These are phyloP conservation scores for Tribolium freemani DNA, from an alignment of 2,888 invertebrate genomes.

Conservation along the genomic window DNA sequence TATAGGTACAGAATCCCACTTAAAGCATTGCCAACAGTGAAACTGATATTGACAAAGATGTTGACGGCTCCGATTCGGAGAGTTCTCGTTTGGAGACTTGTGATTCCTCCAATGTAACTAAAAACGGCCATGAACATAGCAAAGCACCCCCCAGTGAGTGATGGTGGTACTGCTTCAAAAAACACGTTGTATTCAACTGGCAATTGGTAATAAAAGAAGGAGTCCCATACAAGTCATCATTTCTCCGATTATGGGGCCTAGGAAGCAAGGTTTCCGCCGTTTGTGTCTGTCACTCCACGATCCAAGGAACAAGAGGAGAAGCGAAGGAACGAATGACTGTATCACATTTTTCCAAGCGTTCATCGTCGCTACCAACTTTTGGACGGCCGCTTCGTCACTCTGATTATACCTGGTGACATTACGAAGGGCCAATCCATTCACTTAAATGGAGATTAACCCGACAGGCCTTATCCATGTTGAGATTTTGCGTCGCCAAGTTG, in stretches of 20 bases:
- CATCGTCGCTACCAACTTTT: slow-evolving; percentile 80
- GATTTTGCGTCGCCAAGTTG: slow-evolving; percentile 72
- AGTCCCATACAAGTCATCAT: slow-evolving; percentile 71
- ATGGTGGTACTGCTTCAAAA: slow-evolving; percentile 70
- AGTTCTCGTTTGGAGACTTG: slow-evolving; percentile 71
- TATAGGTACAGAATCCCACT: slow-evolving; percentile 70
- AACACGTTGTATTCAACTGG: slow-evolving; percentile 70
- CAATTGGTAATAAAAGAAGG: slow-evolving; percentile 70
- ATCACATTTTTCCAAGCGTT: slow-evolving; percentile 86
- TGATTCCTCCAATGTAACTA: slow-evolving; percentile 74
- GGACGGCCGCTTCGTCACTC: slow-evolving; percentile 67
- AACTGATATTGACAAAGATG: slow-evolving; percentile 70
- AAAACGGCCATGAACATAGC: slow-evolving; percentile 72
- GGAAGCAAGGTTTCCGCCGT: slow-evolving; percentile 80
- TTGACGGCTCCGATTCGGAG: slow-evolving; percentile 74
- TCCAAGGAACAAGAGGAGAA: slow-evolving; percentile 82
- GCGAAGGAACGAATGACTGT: slow-evolving; percentile 83
- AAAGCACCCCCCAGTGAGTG: slow-evolving; percentile 73
- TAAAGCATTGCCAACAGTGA: slow-evolving; percentile 69
- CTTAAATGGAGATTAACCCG: slow-evolving; percentile 68
- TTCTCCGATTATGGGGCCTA: slow-evolving; percentile 83
- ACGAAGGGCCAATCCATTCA: slow-evolving; percentile 58
- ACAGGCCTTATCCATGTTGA: slow-evolving; percentile 73
- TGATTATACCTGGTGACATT: slow-evolving; percentile 52
- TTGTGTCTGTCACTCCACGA: slow-evolving; percentile 79